These are phyloP conservation scores for Antheraea assamensis DNA, from an alignment of 2,888 invertebrate genomes.

Conservation along the genomic window DNA sequence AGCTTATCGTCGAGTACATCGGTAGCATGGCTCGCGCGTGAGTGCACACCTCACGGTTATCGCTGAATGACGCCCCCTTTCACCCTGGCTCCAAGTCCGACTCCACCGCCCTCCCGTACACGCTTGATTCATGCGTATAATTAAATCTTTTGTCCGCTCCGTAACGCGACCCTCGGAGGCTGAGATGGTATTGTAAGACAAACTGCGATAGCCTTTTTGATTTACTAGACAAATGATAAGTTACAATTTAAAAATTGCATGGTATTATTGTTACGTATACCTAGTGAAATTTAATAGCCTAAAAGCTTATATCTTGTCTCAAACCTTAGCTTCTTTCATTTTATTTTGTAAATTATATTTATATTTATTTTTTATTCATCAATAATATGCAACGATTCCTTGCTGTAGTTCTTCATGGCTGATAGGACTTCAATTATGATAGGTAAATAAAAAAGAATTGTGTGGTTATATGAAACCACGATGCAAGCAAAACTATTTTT, in stretches of 20 bases:
- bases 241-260: conserved; percentile 22
- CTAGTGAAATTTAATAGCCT: background rate
- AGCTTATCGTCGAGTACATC: conserved; percentile 59
- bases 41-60: conserved; percentile 54
- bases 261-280: conserved; percentile 8
- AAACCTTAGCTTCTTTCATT: background rate
- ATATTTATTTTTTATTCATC: background rate
- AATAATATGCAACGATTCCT: background rate
- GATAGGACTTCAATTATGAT: no score
- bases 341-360: no score
- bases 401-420: no score
- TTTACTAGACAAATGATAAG: conserved; percentile 47
- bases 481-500: no score
- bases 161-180: conserved; percentile 55
- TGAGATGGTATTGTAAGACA: conserved; percentile 60
- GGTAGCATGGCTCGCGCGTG: conserved; percentile 55
- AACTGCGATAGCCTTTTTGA: conserved; percentile 61
- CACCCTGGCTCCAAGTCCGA: conserved; percentile 42
- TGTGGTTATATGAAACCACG: no score
- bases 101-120: conserved; percentile 46
- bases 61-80: conserved; percentile 43
- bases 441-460: no score
- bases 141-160: conserved; percentile 79
- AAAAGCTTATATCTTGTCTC: background rate
- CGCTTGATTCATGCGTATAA: conserved; percentile 81